phyloP scores from a whole-genome alignment of 2,888 invertebrate species.

The Chymomyza procnemis region DNA sequence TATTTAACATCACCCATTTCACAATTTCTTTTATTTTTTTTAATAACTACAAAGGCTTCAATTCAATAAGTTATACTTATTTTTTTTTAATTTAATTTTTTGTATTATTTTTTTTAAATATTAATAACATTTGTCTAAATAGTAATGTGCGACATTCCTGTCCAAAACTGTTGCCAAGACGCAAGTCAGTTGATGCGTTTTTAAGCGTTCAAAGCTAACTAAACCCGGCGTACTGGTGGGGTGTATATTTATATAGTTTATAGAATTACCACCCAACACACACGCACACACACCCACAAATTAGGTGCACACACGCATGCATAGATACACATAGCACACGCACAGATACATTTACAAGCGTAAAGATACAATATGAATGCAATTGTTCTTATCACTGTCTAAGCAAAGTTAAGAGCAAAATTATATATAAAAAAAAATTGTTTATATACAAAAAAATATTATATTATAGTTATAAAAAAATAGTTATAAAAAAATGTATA shows the following conservation, averaged over 20 bases:
- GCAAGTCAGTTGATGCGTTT: background rate
- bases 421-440: background rate
- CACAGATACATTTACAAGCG: background rate
- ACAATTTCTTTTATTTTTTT: slow-evolving; percentile 24
- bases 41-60: too few relatives aligned
- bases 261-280: background rate
- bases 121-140: background rate
- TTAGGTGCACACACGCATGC: background rate
- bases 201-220: background rate
- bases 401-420: slow-evolving; percentile 8
- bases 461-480: background rate
- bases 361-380: background rate
- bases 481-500: background rate
- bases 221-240: background rate
- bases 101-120: background rate
- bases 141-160: background rate
- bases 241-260: background rate
- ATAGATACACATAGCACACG: background rate
- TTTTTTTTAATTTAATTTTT: background rate
- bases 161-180: background rate
- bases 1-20: slow-evolving; percentile 49
- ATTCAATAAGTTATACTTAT: background rate
- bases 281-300: background rate
- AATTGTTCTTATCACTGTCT: background rate
- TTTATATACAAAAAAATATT: background rate